phyloP scores from a whole-genome alignment of 2,888 invertebrate species.

The Chironomus riparius region DNA sequence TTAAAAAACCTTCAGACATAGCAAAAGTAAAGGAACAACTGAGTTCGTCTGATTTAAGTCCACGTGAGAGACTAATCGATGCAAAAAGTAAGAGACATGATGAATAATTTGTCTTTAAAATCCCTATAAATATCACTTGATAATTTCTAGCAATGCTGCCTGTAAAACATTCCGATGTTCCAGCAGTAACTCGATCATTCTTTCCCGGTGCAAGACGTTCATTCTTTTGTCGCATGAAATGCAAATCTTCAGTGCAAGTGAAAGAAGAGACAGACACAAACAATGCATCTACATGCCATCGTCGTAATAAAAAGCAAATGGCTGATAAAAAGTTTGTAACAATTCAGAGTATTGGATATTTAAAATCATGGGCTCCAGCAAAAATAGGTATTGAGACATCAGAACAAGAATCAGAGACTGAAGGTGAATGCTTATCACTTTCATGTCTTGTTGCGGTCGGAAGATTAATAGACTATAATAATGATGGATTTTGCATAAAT shows the following conservation, averaged over 20 bases:
- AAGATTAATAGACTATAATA: constrained; percentile 37
- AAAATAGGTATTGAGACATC: constrained; percentile 55
- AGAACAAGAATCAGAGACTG: constrained; percentile 53
- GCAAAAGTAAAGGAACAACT: constrained; percentile 92
- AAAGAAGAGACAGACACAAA: constrained; percentile 64
- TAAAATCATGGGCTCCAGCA: constrained; percentile 83
- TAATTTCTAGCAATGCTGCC: constrained; percentile 72
- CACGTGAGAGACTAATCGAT: constrained; percentile 81
- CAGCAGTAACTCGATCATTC: constrained; percentile 63
- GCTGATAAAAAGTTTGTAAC: constrained; percentile 77
- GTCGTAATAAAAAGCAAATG: constrained; percentile 51
- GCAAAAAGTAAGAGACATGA: constrained; percentile 66
- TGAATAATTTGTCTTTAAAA: constrained; percentile 1
- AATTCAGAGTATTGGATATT: constrained; percentile 86
- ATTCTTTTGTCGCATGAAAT: constrained; percentile 91
- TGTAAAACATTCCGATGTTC: constrained; percentile 68
- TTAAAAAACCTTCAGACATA: constrained; percentile 51
- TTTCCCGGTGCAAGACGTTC: constrained; percentile 85
- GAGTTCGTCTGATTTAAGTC: constrained; percentile 79
- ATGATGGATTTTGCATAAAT: constrained; percentile 28
- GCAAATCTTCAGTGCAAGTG: constrained; percentile 53
- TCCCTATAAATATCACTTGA: neutral
- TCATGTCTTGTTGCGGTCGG: constrained; percentile 87
- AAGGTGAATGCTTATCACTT: constrained; percentile 47
- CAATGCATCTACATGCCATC: constrained; percentile 45